Evolutionary conservation across 2,113 vertebrate species (phyloP), one percentile per base, ranked within the genome.

Genomic region (Desmodus rotundus): DNA sequence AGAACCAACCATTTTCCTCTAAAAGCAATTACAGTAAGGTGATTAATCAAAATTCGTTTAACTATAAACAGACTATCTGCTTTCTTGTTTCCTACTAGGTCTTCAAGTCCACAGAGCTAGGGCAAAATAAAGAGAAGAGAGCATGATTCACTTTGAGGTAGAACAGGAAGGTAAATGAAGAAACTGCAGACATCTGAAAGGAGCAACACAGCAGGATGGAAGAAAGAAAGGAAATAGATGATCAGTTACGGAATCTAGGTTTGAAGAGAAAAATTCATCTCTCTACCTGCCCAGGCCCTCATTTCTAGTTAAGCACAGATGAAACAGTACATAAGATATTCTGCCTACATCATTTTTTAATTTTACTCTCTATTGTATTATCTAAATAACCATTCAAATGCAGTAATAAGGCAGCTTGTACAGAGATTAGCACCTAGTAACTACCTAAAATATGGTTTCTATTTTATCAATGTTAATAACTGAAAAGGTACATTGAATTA

Each of bases 1-100:
- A 89, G 88, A 94, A 91, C 28, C 33, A 96, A 89, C 52, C 58
- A 74, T 78, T 74, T 93, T 91, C 77, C 61, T 91, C 54, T 52
- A 80, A 81, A 65, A 92, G 56, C 26, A 92, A 81, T 91, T 43
- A 91, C 9, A 84, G 70, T 74, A 91, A 67, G 12, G 36, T 63
- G 45, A 89, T 67, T 80, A 92, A 95, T 74, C 7, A 74, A 63
- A 26, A 22, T 19, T 56, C 54, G 54, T 68, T 94, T 47, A 81
- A 54, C 36, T 74, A 22, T 33, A 87, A 89, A 38, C 28, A 88
- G 50, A 72, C 45, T 50, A 43, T n/a, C 70, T 87, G 77, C n/a
- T 89, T 63, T 88, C 72, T 65, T 92, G 87, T 7, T 72, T 5
- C 28, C 43, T 77, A 20, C 15, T 24, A 56, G n/a, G 50, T 80